Evolutionary conservation across 2,888 invertebrate genomes (phyloP).

Genomic region (Apotomis betuletana): DNA sequence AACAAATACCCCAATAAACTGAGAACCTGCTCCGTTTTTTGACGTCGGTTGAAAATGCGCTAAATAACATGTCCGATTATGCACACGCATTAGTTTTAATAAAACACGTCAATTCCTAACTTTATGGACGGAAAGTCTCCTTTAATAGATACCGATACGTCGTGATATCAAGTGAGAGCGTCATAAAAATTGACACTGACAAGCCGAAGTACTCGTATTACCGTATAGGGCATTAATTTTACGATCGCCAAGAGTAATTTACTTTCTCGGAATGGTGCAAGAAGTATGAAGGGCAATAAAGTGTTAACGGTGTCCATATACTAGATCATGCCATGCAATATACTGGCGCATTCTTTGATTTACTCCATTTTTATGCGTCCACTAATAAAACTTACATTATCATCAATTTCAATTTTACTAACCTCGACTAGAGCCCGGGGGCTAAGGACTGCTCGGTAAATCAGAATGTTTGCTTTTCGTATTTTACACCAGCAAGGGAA

Average conservation of each 20-base stretch:
- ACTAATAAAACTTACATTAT: conserved; percentile 78
- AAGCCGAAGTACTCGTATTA: conserved; percentile 73
- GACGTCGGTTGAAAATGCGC: no score
- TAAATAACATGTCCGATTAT: conserved; percentile 18
- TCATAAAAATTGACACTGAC: conserved; percentile 78
- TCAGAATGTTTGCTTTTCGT: conserved; percentile 63
- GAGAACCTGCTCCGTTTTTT: no score
- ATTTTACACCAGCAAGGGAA: conserved; percentile 45
- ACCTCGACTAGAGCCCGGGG: conserved; percentile 56
- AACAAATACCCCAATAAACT: no score
- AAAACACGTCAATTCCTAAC: conserved; percentile 40
- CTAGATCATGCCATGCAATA: conserved; percentile 53
- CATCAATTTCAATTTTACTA: conserved; percentile 80
- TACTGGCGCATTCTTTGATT: conserved; percentile 65
- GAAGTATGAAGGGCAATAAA: conserved; percentile 76
- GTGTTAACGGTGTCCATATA: conserved; percentile 68
- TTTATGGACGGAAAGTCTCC: conserved; percentile 47
- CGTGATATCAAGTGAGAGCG: conserved; percentile 68
- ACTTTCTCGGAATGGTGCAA: conserved; percentile 77
- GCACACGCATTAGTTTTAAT: conserved; percentile 38
- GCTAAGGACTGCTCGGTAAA: conserved; percentile 64
- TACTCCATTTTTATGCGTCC: conserved; percentile 73
- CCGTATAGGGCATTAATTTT: conserved; percentile 77
- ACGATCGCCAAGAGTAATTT: conserved; percentile 75
- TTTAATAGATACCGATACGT: conserved; percentile 51